Evolutionary conservation across 2,113 vertebrate species (phyloP), one percentile per base, ranked within the genome.

Genomic region (Setophaga kirtlandii): DNA sequence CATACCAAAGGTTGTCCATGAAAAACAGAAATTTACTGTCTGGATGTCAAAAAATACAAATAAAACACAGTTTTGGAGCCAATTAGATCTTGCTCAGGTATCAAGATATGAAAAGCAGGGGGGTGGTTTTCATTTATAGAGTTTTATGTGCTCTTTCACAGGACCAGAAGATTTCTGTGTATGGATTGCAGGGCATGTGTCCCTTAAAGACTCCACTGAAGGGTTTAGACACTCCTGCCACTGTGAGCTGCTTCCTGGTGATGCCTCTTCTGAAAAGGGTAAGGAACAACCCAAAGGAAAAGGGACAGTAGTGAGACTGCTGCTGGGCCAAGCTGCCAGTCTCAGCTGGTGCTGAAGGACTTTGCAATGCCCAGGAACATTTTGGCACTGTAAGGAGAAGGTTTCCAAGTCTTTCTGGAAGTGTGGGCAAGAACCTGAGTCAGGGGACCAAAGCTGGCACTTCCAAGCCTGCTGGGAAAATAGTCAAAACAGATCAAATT

Each of bases 101-200:
- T 79, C 39, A 47, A 37, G 50, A 49, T 33, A 14, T 5, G 2
- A 41, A 49, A 83, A 75, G 8, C 4, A 0, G 49, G 42, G 37
- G 60, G 47, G 6, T 37, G 3, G 15, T n/a, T 50, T 35, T n/a
- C 24, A 67, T 44, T 39, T 11, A 55, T 3, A 12, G 33, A 44
- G 13, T 90, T 81, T 76, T 53, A 6, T 90, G 59, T 83, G 56
- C 31, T 73, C 60, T 94, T 73, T 56, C 10, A 6, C 64, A 99
- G 99, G 99, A 99, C 87, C 99, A 99, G 94, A 99, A 99, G 90
- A 98, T 99, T 86, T 99, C 99, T 71, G 98, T 99, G 94, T 99
- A 99, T 75, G 98, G 97, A 30, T 98, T 99, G 91, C 99, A 99
- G 97, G 99, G 99, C 95, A 99, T 99, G 99, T 99, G 99, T 91